These are phyloP conservation scores for Hippoglossus stenolepis DNA, from an alignment of 2,113 vertebrate genomes.

Conservation along the genomic window DNA sequence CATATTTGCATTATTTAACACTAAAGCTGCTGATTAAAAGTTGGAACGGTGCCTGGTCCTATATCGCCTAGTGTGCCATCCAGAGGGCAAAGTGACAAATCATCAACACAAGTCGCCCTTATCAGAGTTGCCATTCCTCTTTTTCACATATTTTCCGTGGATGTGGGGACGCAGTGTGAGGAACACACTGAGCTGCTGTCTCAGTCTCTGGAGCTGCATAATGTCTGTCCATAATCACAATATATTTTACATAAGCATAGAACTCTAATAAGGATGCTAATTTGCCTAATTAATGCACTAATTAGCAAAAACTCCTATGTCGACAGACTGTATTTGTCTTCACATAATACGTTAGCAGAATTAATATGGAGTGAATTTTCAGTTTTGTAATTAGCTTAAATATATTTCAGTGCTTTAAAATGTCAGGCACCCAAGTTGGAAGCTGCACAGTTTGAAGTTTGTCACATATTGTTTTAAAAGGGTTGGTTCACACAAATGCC, in stretches of 20 bases:
- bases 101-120: neutral
- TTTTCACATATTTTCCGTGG: neutral
- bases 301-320: neutral
- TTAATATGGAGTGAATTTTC: no score
- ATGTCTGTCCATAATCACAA: neutral
- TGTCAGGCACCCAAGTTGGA: no score
- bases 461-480: no score
- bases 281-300: slow-evolving; percentile 3
- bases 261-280: neutral
- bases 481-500: no score
- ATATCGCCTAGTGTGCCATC: slow-evolving; percentile 6
- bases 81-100: slow-evolving; percentile 20
- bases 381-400: no score
- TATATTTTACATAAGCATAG: neutral
- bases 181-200: neutral
- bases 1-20: slow-evolving; percentile 51
- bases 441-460: no score
- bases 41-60: slow-evolving; percentile 4
- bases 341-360: no score
- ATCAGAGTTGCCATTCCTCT: neutral
- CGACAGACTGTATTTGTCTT: no score
- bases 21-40: slow-evolving; percentile 44
- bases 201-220: neutral
- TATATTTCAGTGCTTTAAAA: no score
- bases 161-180: neutral